Base-by-base conservation (phyloP, 2,888 invertebrate species). In the Sycophila texana region DNA sequence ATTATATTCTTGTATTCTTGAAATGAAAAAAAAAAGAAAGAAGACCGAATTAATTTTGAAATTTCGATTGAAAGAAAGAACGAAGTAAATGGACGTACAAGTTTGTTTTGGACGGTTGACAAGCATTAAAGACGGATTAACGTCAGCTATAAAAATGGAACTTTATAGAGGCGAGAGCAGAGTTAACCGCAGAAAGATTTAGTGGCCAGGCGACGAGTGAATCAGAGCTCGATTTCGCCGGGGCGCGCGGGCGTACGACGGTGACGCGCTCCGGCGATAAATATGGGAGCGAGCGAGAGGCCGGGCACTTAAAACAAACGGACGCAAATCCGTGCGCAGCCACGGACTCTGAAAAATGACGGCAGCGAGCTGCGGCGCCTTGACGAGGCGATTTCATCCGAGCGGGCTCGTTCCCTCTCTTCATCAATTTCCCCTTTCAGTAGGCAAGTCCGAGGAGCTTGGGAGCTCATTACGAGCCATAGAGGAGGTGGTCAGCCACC, bases 401-500 rank as follows among this genome's bases (percentile, higher is more conserved):
- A 26, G 16, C n/a, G n/a, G 3, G 55, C 7, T 55, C 16, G 14
- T 26, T 55, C 14, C 20, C 13, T 18, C 22, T 49, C 57, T 39
- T 30, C 68, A 47, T 71, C 70, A 71, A 58, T 71, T 58, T 47
- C 58, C 22, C 57, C 58, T 39, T 22, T 22, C 22, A 30, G 57
- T 18, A 10, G 10, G 16, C 18, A 16, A 12, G 55, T 26, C 26
- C 2, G 26, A 26, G 26, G 39, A 10, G 60, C 71, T 66, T 60
- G 78, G 76, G 66, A 73, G 83, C 85, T 85, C 83, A 85, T 87
- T 86, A 87, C 83, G 76, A 82, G 75, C 77, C 77, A 81, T 77
- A 79, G 79, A 77, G 79, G 82, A 82, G 82, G 68, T 83, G 77
- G 83, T 85, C n/a, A n/a, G n/a, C n/a, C n/a, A n/a, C n/a, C n/a